phyloP scores from a whole-genome alignment of 2,888 invertebrate species.

The Volucella bombylans region DNA sequence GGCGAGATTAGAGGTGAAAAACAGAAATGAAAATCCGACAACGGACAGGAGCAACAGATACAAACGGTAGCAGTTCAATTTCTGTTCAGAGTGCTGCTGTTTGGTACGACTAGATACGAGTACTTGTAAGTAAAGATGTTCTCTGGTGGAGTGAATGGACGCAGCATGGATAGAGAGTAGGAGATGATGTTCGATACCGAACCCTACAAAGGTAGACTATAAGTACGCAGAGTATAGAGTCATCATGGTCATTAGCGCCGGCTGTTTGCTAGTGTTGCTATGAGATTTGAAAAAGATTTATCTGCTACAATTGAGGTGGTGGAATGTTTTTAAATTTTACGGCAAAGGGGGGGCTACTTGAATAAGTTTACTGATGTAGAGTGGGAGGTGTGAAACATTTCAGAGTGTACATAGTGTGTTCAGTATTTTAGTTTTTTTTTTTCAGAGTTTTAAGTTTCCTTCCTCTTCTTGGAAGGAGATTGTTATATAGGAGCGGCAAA shows the following conservation, averaged over 20 bases:
- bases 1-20: slow-evolving; percentile 59
- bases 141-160: slow-evolving; percentile 20
- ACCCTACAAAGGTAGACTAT: slow-evolving; percentile 29
- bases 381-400: too few species aligned
- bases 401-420: too few species aligned
- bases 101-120: background rate
- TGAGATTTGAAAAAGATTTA: slow-evolving; percentile 64
- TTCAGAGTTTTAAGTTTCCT: too few species aligned
- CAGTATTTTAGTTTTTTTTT: too few species aligned
- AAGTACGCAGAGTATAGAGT: slow-evolving; percentile 47
- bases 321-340: slow-evolving; percentile 25
- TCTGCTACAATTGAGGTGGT: slow-evolving; percentile 32
- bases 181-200: slow-evolving; percentile 66
- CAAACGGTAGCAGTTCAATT: slow-evolving; percentile 62
- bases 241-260: slow-evolving; percentile 73
- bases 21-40: slow-evolving; percentile 37
- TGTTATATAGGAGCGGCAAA: too few species aligned
- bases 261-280: slow-evolving; percentile 50
- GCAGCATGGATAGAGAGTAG: background rate
- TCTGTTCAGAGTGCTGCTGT: slow-evolving; percentile 26
- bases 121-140: slow-evolving; percentile 44
- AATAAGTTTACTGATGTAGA: background rate
- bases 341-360: slow-evolving; percentile 18
- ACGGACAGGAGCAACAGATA: slow-evolving; percentile 44
- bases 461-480: too few species aligned